Base-by-base conservation (phyloP, 2,888 invertebrate genomes). In the Papilio protenor region DNA sequence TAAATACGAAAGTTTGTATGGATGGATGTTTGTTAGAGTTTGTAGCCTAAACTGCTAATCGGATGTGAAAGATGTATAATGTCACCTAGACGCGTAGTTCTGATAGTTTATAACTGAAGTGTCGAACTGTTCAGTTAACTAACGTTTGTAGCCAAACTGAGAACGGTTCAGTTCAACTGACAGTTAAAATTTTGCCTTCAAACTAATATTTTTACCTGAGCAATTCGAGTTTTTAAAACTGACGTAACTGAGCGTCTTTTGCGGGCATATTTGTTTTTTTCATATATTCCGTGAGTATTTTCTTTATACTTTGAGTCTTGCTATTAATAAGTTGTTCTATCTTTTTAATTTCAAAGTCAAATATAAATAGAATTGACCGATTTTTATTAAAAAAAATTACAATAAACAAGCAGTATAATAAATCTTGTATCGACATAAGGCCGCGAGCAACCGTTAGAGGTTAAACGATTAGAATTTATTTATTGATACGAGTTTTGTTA, bases 381-480 rank as follows among this genome's bases (percentile, higher is more conserved):
- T 40, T 66, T 33, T 66, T 2, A 33, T 66, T 18, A 59, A 99
- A 73, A n/a, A 73, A 75, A 27, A 49, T 11, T 49, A 21, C 0
- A 64, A 75, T 66, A 16, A 66, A 52, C 6, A n/a, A 64, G 49
- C 66, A 27, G 8, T 66, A 21, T 21, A 49, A 64, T 75, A 75
- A 66, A 45, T 66, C 11, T 66, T 21, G 4, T 33, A 33, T 57
- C 18, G 49, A 52, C 52, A 33, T 33, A n/a, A 27, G 47, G 23
- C 61, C 64, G 73, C 59, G 45, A 16, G n/a, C 49, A 27, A 66
- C 75, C 52, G 75, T 52, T 64, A 66, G 27, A 21, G 74, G 66
- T 66, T 45, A 69, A 69, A 69, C 40, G 40, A 66, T 45, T 66
- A 66, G 21, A 45, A 69, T 69, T 69, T 69, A 69, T 69, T 69